Conservation (phyloP, 2,113 vertebrate genomes). For the Fregata magnificens region DNA sequence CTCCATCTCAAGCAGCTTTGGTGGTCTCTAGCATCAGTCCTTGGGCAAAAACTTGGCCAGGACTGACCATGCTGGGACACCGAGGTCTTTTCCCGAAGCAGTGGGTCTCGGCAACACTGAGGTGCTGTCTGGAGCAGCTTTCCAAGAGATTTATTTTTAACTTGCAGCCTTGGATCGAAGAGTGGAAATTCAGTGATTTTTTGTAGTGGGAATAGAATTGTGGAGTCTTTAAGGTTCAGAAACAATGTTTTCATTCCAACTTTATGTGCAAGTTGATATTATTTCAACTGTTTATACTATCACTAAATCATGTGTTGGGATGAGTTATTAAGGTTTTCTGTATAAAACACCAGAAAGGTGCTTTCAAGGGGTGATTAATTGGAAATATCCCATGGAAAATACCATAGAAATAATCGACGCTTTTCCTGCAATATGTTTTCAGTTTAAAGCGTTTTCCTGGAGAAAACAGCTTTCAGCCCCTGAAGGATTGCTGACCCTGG, state of each 20-base stretch:
- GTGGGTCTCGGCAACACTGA: background rate
- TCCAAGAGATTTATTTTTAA: constrained; percentile 13
- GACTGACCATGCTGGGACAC: background rate
- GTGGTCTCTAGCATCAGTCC: background rate
- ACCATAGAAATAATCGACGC: background rate
- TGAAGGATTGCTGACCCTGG: background rate
- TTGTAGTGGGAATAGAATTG: background rate
- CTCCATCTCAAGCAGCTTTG: background rate
- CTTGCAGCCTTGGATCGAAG: background rate
- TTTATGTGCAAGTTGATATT: background rate
- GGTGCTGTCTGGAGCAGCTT: background rate
- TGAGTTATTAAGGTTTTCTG: background rate
- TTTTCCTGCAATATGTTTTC: background rate
- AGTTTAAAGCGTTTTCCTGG: background rate
- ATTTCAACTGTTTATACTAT: background rate
- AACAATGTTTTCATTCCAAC: background rate
- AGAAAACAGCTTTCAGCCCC: background rate
- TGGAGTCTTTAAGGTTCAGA: background rate
- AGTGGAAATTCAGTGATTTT: background rate
- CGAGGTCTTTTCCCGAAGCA: background rate
- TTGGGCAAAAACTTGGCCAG: background rate
- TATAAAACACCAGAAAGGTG: background rate
- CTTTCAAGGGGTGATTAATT: background rate
- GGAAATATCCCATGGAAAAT: background rate
- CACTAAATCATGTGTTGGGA: background rate